Percentiles rank a stretch among this genome's conserved stretches.
Conservation (phyloP, 2,797 vertebrate genomes). For the Trachops cirrhosus region DNA sequence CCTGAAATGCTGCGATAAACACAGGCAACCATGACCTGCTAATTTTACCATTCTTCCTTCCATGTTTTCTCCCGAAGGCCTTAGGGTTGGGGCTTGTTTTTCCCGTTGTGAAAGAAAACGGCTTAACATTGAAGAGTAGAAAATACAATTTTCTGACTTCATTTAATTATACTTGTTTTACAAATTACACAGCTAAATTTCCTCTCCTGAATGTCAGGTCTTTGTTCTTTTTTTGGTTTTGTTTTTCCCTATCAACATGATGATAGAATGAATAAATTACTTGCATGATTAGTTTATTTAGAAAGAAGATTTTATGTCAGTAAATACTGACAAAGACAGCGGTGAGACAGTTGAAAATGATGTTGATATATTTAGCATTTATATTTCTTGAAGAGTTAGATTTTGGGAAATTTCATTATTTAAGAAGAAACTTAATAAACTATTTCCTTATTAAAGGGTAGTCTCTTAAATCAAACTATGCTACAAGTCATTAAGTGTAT, state of each 20-base stretch:
- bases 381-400: constrained; percentile 15
- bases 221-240: not conserved
- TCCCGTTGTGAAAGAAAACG: constrained; percentile 36
- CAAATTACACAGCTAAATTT: constrained; percentile 41
- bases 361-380: constrained; percentile 12
- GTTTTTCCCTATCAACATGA: not conserved
- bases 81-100: not conserved
- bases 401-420: constrained; percentile 26
- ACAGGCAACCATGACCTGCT: not conserved
- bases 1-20: constrained; percentile 9
- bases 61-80: not conserved
- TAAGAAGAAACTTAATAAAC: constrained; percentile 24
- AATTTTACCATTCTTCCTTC: not conserved
- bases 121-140: constrained; percentile 1
- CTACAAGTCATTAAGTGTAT: not conserved
- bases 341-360: constrained; percentile 11
- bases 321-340: constrained; percentile 21
- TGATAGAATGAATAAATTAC: constrained; percentile 3
- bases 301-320: constrained; percentile 26
- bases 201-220: constrained; percentile 9
- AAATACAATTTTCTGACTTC: constrained; percentile 41
- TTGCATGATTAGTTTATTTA: constrained; percentile 36
- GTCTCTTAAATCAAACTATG: not conserved
- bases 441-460: constrained; percentile 42
- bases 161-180: constrained; percentile 36